Evolutionary conservation across 2,888 invertebrate genomes (phyloP).

Genomic region (Venusia cambrica): DNA sequence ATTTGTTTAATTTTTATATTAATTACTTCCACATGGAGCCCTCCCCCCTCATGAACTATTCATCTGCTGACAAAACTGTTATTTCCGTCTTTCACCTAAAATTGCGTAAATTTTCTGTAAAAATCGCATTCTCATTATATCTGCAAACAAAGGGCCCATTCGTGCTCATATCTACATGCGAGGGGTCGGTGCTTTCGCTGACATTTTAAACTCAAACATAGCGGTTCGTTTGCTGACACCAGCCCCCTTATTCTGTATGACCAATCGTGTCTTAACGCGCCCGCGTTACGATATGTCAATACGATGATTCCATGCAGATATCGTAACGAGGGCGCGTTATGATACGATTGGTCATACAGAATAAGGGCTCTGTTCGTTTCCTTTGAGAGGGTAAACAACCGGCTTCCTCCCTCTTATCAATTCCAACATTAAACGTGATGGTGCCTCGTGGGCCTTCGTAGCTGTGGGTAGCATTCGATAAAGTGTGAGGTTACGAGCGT

Average conservation of each 20-base stretch:
- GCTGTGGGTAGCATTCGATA: no score
- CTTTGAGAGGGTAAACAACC: background rate
- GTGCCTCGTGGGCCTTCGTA: no score
- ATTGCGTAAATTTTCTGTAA: slow-evolving; percentile 2
- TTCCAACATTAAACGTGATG: no score
- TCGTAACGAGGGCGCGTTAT: no score
- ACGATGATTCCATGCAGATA: no score
- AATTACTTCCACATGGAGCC: no score
- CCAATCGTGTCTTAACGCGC: no score
- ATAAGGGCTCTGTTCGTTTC: background rate
- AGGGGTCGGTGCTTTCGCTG: slow-evolving; percentile 16
- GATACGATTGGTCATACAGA: no score
- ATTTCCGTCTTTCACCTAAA: background rate
- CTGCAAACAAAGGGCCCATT: background rate
- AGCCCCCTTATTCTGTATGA: no score
- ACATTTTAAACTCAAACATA: slow-evolving; percentile 26
- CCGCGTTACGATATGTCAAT: no score
- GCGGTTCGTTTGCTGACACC: slow-evolving; percentile 5
- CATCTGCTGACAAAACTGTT: background rate
- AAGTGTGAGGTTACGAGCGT: no score
- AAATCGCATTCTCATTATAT: background rate
- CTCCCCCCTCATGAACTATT: background rate
- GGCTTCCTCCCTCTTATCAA: background rate
- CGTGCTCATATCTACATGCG: slow-evolving; percentile 1
- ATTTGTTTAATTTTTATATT: no score